Base-by-base conservation (phyloP, 2,888 invertebrate species). In the Acanthosepion esculentum region DNA sequence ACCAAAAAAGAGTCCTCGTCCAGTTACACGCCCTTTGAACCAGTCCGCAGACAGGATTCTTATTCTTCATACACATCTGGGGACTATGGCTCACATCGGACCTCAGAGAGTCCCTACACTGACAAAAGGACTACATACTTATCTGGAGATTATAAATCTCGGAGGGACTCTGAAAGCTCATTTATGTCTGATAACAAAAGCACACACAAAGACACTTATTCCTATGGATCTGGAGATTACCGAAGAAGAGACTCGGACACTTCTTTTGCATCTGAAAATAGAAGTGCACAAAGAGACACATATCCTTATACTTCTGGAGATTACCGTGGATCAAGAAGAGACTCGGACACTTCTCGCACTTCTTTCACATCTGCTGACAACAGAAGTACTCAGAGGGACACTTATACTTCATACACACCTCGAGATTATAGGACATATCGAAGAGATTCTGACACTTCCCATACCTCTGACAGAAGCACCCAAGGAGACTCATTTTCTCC, bases 331-430 rank as follows among this genome's bases (percentile, higher is more conserved):
- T 12, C 78, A 78, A 78, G 15, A 78, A 78, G 78, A n/a, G n/a
- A 78, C n/a, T 78, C 78, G 10, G n/a, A 78, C 4, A n/a, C 12
- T 78, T 78, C 78, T 33, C 33, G 33, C 4, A 12, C n/a, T 78
- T 78, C 78, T n/a, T 78, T 78, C 78, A 78, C n/a, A n/a, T 78
- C 78, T 78, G 78, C 78, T n/a, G 78, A 78, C 8, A 78, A 78
- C 33, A n/a, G 78, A n/a, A 78, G 15, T 78, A 15, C 78, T 78
- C 78, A 78, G n/a, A 20, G 5, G 78, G 78, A 78, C 78, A 78
- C 78, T 78, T 78, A 78, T n/a, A n/a, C n/a, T 78, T 78, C 78
- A n/a, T 78, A 78, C 78, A 78, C n/a, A 78, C 78, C 78, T 78
- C 78, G 78, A 78, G 78, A 78, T 78, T 78, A 78, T 78, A n/a